Evolutionary conservation across 2,797 vertebrate genomes (phyloP), one percentile per base, ranked within the genome.

Genomic region (Pempheris klunzingeri): DNA sequence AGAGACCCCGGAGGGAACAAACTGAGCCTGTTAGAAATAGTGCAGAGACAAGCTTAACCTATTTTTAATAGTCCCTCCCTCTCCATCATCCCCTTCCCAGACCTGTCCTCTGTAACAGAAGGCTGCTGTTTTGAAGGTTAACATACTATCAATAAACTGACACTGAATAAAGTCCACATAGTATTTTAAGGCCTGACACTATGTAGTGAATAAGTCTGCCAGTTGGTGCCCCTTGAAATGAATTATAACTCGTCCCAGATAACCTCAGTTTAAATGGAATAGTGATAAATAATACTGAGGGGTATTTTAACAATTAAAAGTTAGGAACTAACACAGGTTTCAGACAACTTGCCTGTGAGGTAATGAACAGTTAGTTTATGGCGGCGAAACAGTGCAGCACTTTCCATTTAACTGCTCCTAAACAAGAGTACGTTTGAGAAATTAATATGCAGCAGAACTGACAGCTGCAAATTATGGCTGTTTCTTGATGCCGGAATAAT

Each of bases 1-100:
- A 30, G 75, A 79, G 83, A 82, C 86, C 83, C 88, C 65, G 22
- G 74, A 75, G 89, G 91, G 86, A 91, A 90, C 82, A 86, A 86
- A 88, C 82, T 69, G 84, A 88, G 87, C 72, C 87, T 80, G 83
- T 91, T 92, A 90, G 88, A 91, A 93, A 92, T 89, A 90, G 86
- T 87, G 87, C 85, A 80, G 87, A 90, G 84, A 90, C 77, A 90
- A 88, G 92, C 90, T 90, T 92, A 92, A 90, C 91, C 90, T 87
- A 88, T 92, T 93, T 92, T 90, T 93, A 92, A 91, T 90, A 90
- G 86, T 86, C 64, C 69, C 72, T 77, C 83, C 78, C 75, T 81
- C 88, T 91, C 84, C 78, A 84, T 89, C 88, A 87, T 86, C 70
- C 64, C 71, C 80, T 89, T 87, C 66, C 73, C 39, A 66, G 74